phyloP scores from a whole-genome alignment of 2,113 vertebrate species.

The Gavialis gangeticus region DNA sequence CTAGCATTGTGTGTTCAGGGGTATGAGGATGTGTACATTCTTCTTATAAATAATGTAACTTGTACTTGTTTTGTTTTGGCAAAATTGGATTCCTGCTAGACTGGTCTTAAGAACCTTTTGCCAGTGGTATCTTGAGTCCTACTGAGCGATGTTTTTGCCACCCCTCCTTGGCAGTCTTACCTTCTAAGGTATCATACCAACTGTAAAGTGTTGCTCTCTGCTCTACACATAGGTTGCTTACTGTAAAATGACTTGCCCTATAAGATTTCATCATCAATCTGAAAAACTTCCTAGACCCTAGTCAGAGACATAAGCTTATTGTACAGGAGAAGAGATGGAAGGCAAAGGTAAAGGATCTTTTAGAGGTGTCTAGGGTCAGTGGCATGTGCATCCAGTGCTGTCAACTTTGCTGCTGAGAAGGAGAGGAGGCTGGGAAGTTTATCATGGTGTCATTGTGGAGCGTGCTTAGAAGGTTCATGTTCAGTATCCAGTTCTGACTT shows the following conservation, averaged over 20 bases:
- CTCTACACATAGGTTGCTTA: accelerated
- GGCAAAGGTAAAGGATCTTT: neutral
- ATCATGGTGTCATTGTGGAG: accelerated
- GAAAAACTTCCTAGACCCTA: neutral
- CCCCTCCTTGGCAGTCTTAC: neutral
- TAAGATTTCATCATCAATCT: neutral
- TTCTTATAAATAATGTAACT: neutral
- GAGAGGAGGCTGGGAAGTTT: neutral
- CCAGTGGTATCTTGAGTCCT: neutral
- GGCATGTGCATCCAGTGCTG: neutral
- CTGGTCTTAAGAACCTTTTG: neutral
- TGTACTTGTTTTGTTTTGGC: neutral
- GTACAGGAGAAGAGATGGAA: neutral
- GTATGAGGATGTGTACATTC: neutral
- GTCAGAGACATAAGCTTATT: neutral
- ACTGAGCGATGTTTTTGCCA: neutral
- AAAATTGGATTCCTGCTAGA: neutral
- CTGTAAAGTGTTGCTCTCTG: neutral
- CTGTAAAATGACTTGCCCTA: neutral
- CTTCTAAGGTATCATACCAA: accelerated
- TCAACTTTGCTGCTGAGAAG: neutral
- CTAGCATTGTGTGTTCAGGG: accelerated
- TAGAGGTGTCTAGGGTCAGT: neutral
- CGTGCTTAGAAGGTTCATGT: neutral
- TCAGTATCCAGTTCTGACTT: neutral